phyloP scores from a whole-genome alignment of 2,113 vertebrate genomes.

The Aspidoscelis tigris region DNA sequence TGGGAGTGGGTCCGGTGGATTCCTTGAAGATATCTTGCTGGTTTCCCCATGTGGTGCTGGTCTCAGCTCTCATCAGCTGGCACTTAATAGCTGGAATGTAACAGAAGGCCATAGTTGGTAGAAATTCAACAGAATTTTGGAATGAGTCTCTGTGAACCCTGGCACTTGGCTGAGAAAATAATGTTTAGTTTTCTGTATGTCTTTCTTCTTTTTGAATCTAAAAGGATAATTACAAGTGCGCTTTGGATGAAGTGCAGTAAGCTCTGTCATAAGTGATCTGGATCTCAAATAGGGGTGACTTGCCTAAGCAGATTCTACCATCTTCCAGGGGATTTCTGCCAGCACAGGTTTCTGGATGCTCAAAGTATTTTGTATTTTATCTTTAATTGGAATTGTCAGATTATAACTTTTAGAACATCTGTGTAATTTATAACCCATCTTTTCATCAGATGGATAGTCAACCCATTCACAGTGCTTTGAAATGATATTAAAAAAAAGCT shows the following conservation, averaged over 20 bases:
- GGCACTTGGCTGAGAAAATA: not conserved
- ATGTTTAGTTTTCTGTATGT: not conserved
- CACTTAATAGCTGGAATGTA: no score
- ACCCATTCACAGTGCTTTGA: not conserved
- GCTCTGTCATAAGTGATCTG: not conserved
- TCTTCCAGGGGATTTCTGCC: not conserved
- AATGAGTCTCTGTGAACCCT: not conserved
- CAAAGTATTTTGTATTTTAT: not conserved
- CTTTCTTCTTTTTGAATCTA: not conserved
- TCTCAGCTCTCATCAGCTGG: no score
- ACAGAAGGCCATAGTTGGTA: not conserved
- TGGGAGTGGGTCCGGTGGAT: not conserved
- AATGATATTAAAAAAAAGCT: not conserved
- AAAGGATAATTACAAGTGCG: not conserved
- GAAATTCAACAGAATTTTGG: not conserved
- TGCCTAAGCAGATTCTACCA: not conserved
- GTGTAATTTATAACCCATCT: not conserved
- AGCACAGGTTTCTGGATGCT: not conserved
- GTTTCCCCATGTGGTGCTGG: not conserved
- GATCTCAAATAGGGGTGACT: not conserved
- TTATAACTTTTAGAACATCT: not conserved
- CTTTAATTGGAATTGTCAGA: not conserved
- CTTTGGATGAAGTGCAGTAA: not conserved
- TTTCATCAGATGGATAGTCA: not conserved
- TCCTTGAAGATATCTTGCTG: not conserved